Evolutionary conservation across 2,888 invertebrate species (phyloP), one percentile per base, ranked within the genome.

Genomic region (Drosophila aldrichi): DNA sequence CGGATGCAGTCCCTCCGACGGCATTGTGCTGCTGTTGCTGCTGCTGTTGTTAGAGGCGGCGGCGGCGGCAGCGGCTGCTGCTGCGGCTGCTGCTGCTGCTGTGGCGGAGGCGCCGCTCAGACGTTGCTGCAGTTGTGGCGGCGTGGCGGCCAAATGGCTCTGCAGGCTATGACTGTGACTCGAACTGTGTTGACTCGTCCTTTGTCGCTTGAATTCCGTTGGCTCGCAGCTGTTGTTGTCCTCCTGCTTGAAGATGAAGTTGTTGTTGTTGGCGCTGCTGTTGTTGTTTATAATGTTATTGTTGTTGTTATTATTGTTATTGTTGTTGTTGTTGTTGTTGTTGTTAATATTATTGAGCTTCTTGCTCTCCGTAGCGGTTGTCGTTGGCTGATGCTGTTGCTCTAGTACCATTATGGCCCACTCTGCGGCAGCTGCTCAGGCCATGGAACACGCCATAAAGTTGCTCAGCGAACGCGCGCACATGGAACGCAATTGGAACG

Each of bases 1-100:
- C 57, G 92, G 92, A 84, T 92, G 92, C 58, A 92, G 75, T 41
- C 92, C 91, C 79, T 92, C 92, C 90, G 92, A 91, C 82, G 92
- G 91, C 81, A 87, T 89, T 22, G 66, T 55, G 57, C 20, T 54
- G 58, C 52, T 40, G 70, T 48, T 64, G 62, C 12, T 62, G 58
- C 49, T 48, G 66, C 49, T 64, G 61, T 16, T 62, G 58, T 49
- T 48, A 20, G 25, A 25, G 25, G 16, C 16, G 7, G 36, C 36
- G 14, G 65, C 10, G 20, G 57, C 51, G 32, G 52, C 52, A 3
- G 54, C 54, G 9, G 52, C 52, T n/a, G 52, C 52, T 52, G 36
- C 54, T 0, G 52, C 36, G 1, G 49, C 49, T 29, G 59, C 55
- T 49, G 54, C 49, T 14, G 57, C 44, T 55, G 55, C 49, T 57